These are phyloP conservation scores for Ceratina calcarata DNA, from an alignment of 1,140 invertebrate genomes.

Conservation along the genomic window DNA sequence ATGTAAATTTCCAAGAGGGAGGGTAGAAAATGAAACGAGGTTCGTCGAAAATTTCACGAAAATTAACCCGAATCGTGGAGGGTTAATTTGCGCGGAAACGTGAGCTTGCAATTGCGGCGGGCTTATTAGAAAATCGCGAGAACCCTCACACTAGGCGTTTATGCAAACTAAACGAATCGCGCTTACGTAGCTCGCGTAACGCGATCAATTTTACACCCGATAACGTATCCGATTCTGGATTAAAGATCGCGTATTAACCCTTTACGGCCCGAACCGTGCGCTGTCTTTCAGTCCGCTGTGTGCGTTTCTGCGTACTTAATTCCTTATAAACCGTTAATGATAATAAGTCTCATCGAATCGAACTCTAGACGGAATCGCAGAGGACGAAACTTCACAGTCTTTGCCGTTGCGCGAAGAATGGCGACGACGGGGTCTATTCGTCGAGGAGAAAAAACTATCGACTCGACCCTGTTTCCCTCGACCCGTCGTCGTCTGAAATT, in stretches of 20 bases:
- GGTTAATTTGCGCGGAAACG: slow-evolving; percentile 23
- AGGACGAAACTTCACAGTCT: not conserved
- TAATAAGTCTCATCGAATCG: too few relatives aligned
- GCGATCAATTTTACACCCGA: not conserved
- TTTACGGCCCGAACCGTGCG: too few relatives aligned
- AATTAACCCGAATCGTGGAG: slow-evolving; percentile 2
- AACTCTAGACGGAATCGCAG: too few relatives aligned
- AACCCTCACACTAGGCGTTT: not conserved
- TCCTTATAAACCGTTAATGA: too few relatives aligned
- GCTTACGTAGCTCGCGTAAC: not conserved
- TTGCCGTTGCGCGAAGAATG: too few relatives aligned
- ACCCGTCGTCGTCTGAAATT: slow-evolving; percentile 13
- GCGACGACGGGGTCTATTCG: not conserved
- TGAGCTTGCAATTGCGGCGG: not conserved
- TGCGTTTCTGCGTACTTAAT: too few relatives aligned
- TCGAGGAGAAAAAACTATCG: slow-evolving; percentile 1
- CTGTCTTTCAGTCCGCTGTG: too few relatives aligned
- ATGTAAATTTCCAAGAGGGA: too few relatives aligned
- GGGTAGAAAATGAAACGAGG: not conserved
- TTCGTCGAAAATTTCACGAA: not conserved
- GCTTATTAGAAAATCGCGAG: not conserved
- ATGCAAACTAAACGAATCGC: not conserved
- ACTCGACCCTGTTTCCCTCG: slow-evolving; percentile 30
- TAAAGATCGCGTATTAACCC: too few relatives aligned
- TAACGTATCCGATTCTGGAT: not conserved